A percentile compares a stretch with the other conserved stretches of the same genome.
Conservation (phyloP, 2,113 vertebrate genomes). For the Cacatua alba region DNA sequence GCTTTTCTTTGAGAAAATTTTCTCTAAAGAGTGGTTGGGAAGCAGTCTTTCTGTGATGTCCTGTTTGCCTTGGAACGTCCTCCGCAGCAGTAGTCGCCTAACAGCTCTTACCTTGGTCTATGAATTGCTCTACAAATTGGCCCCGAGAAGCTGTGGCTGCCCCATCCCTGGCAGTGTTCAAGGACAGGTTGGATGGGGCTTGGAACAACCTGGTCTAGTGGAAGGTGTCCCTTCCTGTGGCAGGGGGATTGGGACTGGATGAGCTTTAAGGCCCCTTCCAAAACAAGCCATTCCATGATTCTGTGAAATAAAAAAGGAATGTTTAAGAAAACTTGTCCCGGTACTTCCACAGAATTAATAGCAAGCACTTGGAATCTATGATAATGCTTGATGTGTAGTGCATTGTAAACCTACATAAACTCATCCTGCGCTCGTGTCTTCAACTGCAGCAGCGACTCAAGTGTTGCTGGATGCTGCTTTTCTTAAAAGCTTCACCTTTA, state of each 20-base stretch:
- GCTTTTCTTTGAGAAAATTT: neutral
- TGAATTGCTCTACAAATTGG: neutral
- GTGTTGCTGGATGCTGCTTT: fast-evolving
- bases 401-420: neutral
- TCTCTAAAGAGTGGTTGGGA: neutral
- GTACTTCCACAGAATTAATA: neutral
- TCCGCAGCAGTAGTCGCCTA: fast-evolving
- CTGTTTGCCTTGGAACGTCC: neutral
- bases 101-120: fast-evolving
- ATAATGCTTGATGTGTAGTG: no score
- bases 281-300: neutral
- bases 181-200: fast-evolving
- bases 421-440: fast-evolving
- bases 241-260: neutral
- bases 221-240: fast-evolving
- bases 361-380: neutral
- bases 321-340: neutral
- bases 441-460: fast-evolving
- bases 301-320: neutral
- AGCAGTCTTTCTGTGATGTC: neutral
- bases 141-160: neutral
- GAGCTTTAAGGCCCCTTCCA: neutral
- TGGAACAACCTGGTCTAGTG: fast-evolving
- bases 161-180: neutral
- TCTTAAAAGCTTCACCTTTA: neutral